Percentiles rank a stretch among this genome's conserved stretches.
These are phyloP conservation scores for Furnarius figulus DNA, from an alignment of 2,113 vertebrate genomes.

Conservation along the genomic window DNA sequence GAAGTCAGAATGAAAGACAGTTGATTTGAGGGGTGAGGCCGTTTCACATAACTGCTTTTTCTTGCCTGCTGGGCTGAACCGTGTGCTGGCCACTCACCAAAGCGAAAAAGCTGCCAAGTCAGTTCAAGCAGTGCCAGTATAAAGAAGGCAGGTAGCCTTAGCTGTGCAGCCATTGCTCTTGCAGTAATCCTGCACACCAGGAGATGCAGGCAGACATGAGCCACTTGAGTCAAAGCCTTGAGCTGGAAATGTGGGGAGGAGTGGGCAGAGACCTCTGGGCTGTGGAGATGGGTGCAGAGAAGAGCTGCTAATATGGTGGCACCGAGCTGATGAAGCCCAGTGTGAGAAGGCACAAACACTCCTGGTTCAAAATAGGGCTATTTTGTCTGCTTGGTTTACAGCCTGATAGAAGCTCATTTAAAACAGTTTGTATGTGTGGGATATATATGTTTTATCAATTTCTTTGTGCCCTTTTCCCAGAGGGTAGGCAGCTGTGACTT, in stretches of 20 bases:
- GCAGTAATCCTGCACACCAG: fast-evolving
- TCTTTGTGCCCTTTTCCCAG: not conserved
- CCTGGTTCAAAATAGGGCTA: not conserved
- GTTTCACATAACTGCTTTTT: not conserved
- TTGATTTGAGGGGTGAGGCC: not conserved
- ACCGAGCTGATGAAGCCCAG: not conserved
- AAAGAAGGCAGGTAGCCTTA: not conserved
- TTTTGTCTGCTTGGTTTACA: not conserved
- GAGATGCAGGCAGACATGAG: not conserved
- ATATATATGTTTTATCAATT: fast-evolving
- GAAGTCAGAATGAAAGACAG: not conserved
- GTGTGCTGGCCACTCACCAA: fast-evolving
- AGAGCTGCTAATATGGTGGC: fast-evolving
- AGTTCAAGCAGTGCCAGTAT: fast-evolving
- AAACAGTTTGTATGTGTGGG: not conserved
- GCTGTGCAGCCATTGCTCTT: not conserved
- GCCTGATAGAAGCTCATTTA: not conserved
- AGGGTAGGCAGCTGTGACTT: not conserved
- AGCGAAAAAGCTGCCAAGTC: not conserved
- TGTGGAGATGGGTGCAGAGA: not conserved
- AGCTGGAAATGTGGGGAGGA: not conserved
- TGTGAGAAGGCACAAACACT: not conserved
- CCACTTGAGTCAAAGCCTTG: fast-evolving
- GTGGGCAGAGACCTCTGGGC: not conserved
- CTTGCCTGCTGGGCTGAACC: not conserved